These are phyloP conservation scores for Acanthochromis polyacanthus DNA, from an alignment of 2,113 vertebrate genomes.

Conservation along the genomic window DNA sequence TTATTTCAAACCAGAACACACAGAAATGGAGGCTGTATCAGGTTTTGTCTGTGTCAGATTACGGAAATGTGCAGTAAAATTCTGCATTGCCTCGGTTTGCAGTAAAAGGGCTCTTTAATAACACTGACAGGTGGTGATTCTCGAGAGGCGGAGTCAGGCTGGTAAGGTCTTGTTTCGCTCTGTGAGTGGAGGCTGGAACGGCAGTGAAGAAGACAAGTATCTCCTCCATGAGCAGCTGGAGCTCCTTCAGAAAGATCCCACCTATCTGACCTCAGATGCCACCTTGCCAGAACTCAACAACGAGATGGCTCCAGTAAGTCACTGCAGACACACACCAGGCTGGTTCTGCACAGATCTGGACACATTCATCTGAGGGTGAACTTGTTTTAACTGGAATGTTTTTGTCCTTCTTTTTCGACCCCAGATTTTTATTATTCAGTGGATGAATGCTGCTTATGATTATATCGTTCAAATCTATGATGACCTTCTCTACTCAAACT, in stretches of 20 bases:
- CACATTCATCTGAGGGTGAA: neutral
- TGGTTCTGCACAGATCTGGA: too few species aligned
- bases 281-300: slow-evolving; percentile 91
- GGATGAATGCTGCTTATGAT: slow-evolving; percentile 88
- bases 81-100: slow-evolving; percentile 20
- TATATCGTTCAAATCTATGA: slow-evolving; percentile 90
- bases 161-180: slow-evolving; percentile 89
- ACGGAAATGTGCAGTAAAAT: slow-evolving; percentile 1
- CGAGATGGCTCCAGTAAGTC: slow-evolving; percentile 92
- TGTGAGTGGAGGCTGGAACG: slow-evolving; percentile 90
- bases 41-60: slow-evolving; percentile 34
- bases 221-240: slow-evolving; percentile 90
- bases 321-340: neutral
- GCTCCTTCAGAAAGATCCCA: slow-evolving; percentile 90
- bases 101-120: slow-evolving; percentile 16
- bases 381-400: neutral
- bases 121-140: slow-evolving; percentile 89
- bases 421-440: slow-evolving; percentile 92
- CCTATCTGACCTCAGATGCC: slow-evolving; percentile 87
- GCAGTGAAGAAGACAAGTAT: slow-evolving; percentile 90
- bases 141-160: slow-evolving; percentile 89
- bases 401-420: neutral
- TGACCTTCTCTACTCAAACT: slow-evolving; percentile 93
- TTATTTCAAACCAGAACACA: neutral
- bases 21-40: neutral